Evolutionary conservation across 1,140 invertebrate genomes (phyloP), one percentile per base, ranked within the genome.

Genomic region (Apis laboriosa): DNA sequence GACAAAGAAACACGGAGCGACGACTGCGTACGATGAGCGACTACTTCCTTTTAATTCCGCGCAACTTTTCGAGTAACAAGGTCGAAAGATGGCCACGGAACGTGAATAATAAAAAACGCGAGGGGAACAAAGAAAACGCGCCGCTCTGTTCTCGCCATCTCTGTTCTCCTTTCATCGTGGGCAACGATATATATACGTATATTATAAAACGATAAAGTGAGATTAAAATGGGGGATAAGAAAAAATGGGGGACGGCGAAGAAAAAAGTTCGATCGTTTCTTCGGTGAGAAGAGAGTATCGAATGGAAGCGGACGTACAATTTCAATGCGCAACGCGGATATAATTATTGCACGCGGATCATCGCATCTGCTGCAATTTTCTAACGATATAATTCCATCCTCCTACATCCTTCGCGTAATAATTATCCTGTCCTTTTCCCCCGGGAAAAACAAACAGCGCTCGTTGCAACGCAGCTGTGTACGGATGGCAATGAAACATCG

Each of bases 1-100:
- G n/a, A 55, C 51, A 53, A 64, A 80, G 34, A 49, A 43, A 43
- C 5, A 7, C 34, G 17, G 15, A 55, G 24, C 55, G 34, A 58
- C 15, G 77, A 24, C 24, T 73, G 28, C 19, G 49, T 68, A 72
- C 77, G 24, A 24, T 9, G 67, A 71, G 15, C 24, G 49, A 64
- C 70, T 74, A 74, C 78, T 73, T 43, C 19, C 58, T 74, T 66
- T 66, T 64, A 80, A 80, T 80, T 80, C 61, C 49, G 51, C 28
- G 21, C 70, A 55, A 74, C 51, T 66, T 64, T 80, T 56, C 34
- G 53, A 56, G 28, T 55, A 74, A 72, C 51, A 80, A 68, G 51
- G 67, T 72, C 21, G 68, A 73, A 72, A 72, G 68, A 63, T 53
- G 12, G 24, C 51, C 60, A n/a, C 21, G 67, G 75, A 84, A 49